Evolutionary conservation across 2,888 invertebrate species (phyloP), one percentile per base, ranked within the genome.

Genomic region (Augiades crinisus): DNA sequence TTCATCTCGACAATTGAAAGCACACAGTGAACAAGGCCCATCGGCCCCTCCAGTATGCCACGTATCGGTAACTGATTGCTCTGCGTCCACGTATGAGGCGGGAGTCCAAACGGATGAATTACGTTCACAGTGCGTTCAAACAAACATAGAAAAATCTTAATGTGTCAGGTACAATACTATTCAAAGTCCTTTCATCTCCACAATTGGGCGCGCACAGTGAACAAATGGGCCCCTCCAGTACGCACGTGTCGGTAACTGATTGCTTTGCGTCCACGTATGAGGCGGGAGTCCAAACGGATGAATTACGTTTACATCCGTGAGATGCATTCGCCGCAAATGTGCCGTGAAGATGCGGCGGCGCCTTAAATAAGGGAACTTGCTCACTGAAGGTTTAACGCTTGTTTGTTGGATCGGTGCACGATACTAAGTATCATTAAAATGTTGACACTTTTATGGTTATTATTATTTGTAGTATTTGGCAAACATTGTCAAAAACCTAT

Each of bases 201-300:
- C 66, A 69, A 70, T 43, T 64, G 65, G 66, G 64, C 66, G 61
- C 63, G 60, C 58, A 61, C 68, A 72, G 68, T 77, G 70, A 72
- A 75, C 80, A 76, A 50, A 19, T 72, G n/a, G n/a, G n/a, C n/a
- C n/a, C n/a, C n/a, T 70, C 73, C 19, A 17, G 40, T 41, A 30
- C 16, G 69, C 80, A 76, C 81, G 80, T 74, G 81, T 67, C 74
- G 75, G 74, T 76, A 73, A 78, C 78, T 65, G 74, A 78, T 75
- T 61, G 67, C 60, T 57, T 44, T 55, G 65, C 70, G 64, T 67
- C 69, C 70, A 62, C 62, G 61, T 63, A 66, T 68, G 64, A 53
- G 62, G 64, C 68, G 55, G 63, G 62, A 70, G 67, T 69, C 68
- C 67, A 65, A 71, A 70, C 70, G 67, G 64, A 65, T 43, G 50